Conservation (phyloP, 92 coral and sea anemone genomes). For the Bergia sp. region DNA sequence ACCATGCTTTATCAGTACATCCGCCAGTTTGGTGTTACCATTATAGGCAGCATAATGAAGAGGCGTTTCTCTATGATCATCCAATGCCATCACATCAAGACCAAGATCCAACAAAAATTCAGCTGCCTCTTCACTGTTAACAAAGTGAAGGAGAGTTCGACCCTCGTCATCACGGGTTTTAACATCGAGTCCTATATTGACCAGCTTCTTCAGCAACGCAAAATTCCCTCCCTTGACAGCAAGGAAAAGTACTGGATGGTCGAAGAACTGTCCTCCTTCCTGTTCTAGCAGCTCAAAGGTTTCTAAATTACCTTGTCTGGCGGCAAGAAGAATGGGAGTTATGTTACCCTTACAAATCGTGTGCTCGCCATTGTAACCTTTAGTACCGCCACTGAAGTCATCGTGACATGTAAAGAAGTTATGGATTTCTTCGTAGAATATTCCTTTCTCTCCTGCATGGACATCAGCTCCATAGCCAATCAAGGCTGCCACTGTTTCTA, state of each 20-base stretch:
- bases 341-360: constrained; percentile 14
- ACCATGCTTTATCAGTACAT: constrained; percentile 31
- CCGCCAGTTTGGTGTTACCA: constrained; percentile 26
- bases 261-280: neutral
- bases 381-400: constrained; percentile 20
- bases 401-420: neutral
- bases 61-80: constrained; percentile 6
- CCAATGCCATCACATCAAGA: constrained; percentile 25
- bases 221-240: constrained; percentile 26
- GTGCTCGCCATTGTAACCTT: constrained; percentile 4
- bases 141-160: constrained; percentile 42
- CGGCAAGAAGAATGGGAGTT: constrained; percentile 41
- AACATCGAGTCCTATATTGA: neutral
- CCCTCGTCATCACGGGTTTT: constrained; percentile 1
- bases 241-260: constrained; percentile 11
- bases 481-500: constrained; percentile 12
- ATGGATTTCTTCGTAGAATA: constrained; percentile 13
- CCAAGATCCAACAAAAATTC: constrained; percentile 14
- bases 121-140: constrained; percentile 11
- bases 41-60: constrained; percentile 30
- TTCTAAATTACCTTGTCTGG: constrained; percentile 24
- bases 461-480: constrained; percentile 27
- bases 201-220: neutral
- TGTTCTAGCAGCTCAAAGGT: constrained; percentile 21
- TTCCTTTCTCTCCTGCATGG: constrained; percentile 9